Conservation (phyloP, 1,140 invertebrate genomes). For the Bombus superbus region DNA sequence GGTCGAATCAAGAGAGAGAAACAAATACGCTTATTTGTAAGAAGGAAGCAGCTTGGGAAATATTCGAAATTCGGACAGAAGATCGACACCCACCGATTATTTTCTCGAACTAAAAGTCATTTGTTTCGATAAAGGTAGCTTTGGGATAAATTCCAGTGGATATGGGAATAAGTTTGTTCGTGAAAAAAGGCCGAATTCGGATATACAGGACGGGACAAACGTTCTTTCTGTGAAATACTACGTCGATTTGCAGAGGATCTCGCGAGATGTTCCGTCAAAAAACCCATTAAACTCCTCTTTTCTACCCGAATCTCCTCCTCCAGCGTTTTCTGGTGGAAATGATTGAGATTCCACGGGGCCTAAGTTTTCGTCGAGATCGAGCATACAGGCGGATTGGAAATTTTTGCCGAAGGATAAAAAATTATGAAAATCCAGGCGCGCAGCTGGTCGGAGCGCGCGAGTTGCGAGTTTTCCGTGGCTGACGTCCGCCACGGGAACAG, state of each 20-base stretch:
- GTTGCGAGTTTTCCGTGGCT: conserved; percentile 15
- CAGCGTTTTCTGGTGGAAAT: background rate
- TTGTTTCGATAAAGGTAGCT: too few relatives aligned
- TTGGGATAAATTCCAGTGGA: background rate
- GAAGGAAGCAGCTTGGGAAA: background rate
- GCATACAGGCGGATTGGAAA: conserved; percentile 53
- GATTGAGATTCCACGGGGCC: conserved; percentile 1
- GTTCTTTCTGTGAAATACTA: too few relatives aligned
- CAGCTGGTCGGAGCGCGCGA: conserved; percentile 1
- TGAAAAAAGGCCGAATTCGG: background rate
- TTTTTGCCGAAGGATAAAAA: conserved; percentile 69
- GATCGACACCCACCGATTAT: too few relatives aligned
- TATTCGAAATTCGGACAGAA: background rate
- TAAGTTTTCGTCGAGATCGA: background rate
- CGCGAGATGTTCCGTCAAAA: too few relatives aligned
- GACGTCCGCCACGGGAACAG: conserved; percentile 65
- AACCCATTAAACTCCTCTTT: too few relatives aligned
- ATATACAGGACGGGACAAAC: background rate
- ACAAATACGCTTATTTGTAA: background rate
- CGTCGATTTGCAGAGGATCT: too few relatives aligned
- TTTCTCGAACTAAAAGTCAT: too few relatives aligned
- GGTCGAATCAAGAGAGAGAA: background rate
- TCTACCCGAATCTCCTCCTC: too few relatives aligned
- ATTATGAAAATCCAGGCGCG: conserved; percentile 66
- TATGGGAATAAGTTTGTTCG: background rate